phyloP scores from a whole-genome alignment of 2,113 vertebrate genomes.

The Hyaena hyaena region DNA sequence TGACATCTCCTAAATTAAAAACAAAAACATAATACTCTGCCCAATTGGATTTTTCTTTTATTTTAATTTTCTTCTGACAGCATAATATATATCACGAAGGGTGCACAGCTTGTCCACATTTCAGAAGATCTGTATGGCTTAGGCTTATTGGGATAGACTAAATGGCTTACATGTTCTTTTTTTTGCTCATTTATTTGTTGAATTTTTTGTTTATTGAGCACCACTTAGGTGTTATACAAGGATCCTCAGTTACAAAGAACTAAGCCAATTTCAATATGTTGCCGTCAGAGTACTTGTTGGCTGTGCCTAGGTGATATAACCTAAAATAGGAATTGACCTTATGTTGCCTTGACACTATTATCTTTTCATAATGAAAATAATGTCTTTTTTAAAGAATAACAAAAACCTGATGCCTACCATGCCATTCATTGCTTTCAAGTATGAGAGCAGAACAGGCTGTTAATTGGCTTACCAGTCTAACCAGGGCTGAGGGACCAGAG shows the following conservation, averaged over 20 bases:
- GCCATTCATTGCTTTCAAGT: constrained; percentile 62
- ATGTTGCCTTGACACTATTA: neutral
- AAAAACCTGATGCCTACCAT: neutral
- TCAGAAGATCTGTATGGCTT: neutral
- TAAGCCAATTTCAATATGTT: neutral
- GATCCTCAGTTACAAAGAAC: neutral
- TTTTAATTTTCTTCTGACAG: neutral
- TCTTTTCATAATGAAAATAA: constrained; percentile 36
- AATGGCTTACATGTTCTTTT: neutral
- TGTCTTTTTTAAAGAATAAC: neutral
- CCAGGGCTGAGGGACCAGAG: neutral
- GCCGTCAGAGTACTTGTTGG: neutral
- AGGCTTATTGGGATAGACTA: neutral
- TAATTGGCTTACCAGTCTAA: neutral
- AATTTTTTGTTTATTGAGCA: neutral
- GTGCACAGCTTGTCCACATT: neutral
- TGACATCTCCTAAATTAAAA: neutral
- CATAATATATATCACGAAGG: neutral
- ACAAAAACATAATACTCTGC: neutral
- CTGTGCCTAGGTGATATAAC: neutral
- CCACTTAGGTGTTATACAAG: neutral
- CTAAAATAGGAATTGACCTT: neutral
- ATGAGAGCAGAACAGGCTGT: neutral
- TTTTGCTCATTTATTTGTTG: neutral
- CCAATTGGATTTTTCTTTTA: neutral